Percentiles rank a stretch among this genome's conserved stretches.
These are phyloP conservation scores for Nebria salina DNA, from an alignment of 2,888 invertebrate genomes.

Conservation along the genomic window DNA sequence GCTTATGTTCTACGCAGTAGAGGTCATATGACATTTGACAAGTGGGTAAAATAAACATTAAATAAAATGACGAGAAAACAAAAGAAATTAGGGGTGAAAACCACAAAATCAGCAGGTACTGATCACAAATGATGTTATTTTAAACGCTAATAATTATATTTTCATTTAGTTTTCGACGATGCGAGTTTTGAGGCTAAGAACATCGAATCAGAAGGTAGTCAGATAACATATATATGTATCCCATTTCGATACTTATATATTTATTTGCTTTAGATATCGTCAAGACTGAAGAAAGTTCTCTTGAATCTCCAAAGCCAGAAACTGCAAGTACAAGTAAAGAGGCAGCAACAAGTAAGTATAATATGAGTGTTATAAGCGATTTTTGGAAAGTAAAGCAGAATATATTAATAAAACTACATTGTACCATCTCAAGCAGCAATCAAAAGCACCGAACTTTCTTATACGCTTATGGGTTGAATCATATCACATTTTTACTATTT, in stretches of 20 bases:
- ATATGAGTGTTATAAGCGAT: background rate
- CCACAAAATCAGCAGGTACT: slow-evolving; percentile 29
- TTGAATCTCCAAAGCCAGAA: background rate
- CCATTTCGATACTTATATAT: background rate
- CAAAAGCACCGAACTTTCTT: too few species aligned
- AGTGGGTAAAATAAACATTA: background rate
- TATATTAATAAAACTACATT: too few species aligned
- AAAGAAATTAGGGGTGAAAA: slow-evolving; percentile 42
- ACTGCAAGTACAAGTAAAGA: slow-evolving; percentile 18
- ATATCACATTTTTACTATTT: too few species aligned
- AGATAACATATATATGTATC: background rate
- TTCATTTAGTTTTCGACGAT: slow-evolving; percentile 23
- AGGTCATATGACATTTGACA: background rate
- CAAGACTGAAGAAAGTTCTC: background rate
- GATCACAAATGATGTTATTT: background rate
- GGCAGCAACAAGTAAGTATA: slow-evolving; percentile 17
- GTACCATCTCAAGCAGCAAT: too few species aligned
- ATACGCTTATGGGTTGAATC: too few species aligned
- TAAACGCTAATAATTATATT: slow-evolving; percentile 9
- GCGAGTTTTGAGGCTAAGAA: slow-evolving; percentile 29
- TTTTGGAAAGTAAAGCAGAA: too few species aligned
- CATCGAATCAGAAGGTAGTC: slow-evolving; percentile 20
- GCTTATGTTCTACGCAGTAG: too few species aligned
- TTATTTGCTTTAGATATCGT: background rate
- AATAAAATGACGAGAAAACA: slow-evolving; percentile 38